phyloP scores from a whole-genome alignment of 2,113 vertebrate genomes.

The Myocastor coypus region DNA sequence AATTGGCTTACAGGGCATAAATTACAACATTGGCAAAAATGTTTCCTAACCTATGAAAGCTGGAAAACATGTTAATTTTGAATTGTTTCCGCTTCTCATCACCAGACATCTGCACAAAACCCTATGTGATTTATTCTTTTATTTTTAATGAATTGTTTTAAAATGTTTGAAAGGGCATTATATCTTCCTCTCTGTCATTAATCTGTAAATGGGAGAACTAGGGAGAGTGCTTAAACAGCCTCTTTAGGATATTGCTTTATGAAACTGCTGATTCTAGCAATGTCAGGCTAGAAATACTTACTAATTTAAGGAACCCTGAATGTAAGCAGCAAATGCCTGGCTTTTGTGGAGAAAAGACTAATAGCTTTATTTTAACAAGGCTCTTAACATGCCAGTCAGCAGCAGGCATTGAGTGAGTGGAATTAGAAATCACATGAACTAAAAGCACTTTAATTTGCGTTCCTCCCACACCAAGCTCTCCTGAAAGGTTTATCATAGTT shows the following conservation, averaged over 20 bases:
- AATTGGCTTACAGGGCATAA: conserved; percentile 72
- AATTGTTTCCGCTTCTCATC: conserved; percentile 79
- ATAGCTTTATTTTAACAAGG: conserved; percentile 88
- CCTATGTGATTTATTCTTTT: conserved; percentile 84
- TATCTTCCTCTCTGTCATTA: conserved; percentile 87
- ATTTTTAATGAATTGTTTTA: conserved; percentile 87
- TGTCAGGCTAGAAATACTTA: conserved; percentile 84
- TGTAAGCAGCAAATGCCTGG: conserved; percentile 80
- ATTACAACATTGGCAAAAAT: conserved; percentile 75
- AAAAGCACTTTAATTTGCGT: conserved; percentile 85
- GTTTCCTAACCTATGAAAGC: conserved; percentile 76
- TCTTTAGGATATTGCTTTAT: conserved; percentile 88
- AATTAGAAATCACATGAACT: conserved; percentile 83
- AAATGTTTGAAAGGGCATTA: conserved; percentile 86
- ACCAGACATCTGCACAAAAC: conserved; percentile 75
- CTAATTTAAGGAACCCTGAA: conserved; percentile 86
- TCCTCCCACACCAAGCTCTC: conserved; percentile 79
- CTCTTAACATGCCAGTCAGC: conserved; percentile 85
- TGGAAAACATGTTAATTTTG: conserved; percentile 81
- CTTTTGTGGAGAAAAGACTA: conserved; percentile 86
- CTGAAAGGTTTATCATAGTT: conserved; percentile 62
- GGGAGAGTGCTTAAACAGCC: conserved; percentile 82
- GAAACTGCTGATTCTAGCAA: conserved; percentile 89
- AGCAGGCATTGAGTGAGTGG: conserved; percentile 84
- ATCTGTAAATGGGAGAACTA: conserved; percentile 82